These are phyloP conservation scores for Steinernema feltiae DNA, from an alignment of 1,140 invertebrate genomes.

Conservation along the genomic window DNA sequence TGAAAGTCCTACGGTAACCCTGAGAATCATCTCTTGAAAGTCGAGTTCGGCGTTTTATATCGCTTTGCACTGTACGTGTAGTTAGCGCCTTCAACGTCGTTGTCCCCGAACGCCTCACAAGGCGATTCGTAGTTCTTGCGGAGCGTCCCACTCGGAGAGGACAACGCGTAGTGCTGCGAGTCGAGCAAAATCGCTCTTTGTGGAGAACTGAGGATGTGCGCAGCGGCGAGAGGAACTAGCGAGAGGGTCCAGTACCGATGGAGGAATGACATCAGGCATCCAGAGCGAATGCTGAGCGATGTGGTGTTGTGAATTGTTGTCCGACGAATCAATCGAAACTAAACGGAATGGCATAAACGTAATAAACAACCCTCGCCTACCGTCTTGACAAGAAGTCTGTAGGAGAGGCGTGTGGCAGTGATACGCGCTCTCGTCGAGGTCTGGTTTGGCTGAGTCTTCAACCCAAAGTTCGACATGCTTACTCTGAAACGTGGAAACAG, in stretches of 20 bases:
- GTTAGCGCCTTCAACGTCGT: background rate
- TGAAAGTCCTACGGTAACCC: slow-evolving; percentile 4
- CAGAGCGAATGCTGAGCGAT: background rate
- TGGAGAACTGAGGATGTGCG: slow-evolving; percentile 4
- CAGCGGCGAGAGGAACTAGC: background rate
- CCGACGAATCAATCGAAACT: background rate
- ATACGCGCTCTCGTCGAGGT: slow-evolving; percentile 8
- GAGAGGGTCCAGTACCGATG: background rate
- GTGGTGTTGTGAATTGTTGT: background rate
- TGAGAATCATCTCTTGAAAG: background rate
- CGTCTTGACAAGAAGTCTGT: slow-evolving; percentile 7
- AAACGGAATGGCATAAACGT: background rate
- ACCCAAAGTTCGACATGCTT: slow-evolving; percentile 6
- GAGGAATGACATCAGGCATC: slow-evolving; percentile 1
- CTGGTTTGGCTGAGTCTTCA: background rate
- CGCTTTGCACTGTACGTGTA: slow-evolving; percentile 2
- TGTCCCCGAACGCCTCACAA: background rate
- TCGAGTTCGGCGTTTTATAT: background rate
- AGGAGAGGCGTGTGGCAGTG: slow-evolving; percentile 1
- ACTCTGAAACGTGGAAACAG: background rate
- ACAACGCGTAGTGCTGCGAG: slow-evolving; percentile 1
- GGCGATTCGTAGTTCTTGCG: slow-evolving; percentile 8
- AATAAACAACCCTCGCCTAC: background rate
- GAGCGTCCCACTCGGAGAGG: background rate
- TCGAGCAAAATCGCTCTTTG: slow-evolving; percentile 5